These are phyloP conservation scores for Leptopilina syphax DNA, from an alignment of 2,888 invertebrate species.

Conservation along the genomic window DNA sequence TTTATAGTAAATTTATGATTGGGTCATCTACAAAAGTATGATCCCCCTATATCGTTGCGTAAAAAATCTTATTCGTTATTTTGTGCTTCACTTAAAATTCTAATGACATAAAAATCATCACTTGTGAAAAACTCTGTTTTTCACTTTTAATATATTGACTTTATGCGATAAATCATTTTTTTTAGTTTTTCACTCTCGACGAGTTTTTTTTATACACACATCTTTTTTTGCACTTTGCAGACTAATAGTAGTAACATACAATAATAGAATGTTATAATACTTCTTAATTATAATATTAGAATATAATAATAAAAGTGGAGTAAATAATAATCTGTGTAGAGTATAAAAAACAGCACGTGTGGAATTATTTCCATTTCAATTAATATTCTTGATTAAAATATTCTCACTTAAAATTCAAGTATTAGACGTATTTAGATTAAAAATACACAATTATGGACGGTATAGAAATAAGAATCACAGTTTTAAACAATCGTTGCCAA, in stretches of 20 bases:
- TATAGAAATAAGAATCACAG: not conserved
- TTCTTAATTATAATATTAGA: no score
- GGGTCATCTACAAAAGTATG: no score
- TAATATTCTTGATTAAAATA: not conserved
- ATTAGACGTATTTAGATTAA: not conserved
- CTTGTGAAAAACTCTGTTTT: constrained; percentile 6
- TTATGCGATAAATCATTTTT: not conserved
- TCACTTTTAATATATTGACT: not conserved
- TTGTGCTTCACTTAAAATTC: not conserved
- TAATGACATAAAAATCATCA: constrained; percentile 3
- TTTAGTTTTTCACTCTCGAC: no score
- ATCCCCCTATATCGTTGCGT: no score
- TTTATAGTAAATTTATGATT: not conserved
- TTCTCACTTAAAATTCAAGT: not conserved
- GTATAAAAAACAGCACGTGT: no score
- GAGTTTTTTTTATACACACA: no score
- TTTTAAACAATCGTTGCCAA: constrained; percentile 70
- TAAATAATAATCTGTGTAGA: no score
- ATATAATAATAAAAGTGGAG: no score
- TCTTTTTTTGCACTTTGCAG: no score
- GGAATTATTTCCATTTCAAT: no score
- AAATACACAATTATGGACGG: not conserved
- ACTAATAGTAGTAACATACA: no score
- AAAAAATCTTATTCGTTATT: not conserved
- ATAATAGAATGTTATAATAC: no score